Percentiles rank a stretch among this genome's conserved stretches.
Evolutionary conservation across 2,797 vertebrate genomes (phyloP).

Genomic region (Gambelia wislizenii): DNA sequence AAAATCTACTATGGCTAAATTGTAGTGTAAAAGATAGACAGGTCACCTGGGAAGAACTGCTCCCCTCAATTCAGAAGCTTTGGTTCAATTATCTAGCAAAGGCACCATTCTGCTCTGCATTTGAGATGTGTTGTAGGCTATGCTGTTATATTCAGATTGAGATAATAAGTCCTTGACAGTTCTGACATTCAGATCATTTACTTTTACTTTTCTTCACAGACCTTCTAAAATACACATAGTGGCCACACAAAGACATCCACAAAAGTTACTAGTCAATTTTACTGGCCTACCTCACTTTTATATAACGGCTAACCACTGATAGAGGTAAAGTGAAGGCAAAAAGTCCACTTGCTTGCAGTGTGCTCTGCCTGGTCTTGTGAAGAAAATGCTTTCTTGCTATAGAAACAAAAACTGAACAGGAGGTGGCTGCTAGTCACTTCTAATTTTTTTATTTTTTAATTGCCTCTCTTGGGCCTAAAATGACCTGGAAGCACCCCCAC

Average conservation of each 20-base stretch:
- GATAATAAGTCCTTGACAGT: not conserved
- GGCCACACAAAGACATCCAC: not conserved
- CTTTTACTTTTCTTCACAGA: not conserved
- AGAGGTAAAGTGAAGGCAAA: not conserved
- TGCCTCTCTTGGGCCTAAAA: no score
- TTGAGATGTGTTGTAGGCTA: not conserved
- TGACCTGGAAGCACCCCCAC: no score
- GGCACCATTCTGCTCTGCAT: not conserved
- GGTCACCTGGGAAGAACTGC: not conserved
- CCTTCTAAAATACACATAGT: not conserved
- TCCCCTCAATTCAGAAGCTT: not conserved
- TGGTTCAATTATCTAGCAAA: conserved; percentile 28
- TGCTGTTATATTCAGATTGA: conserved; percentile 20
- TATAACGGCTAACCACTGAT: not conserved
- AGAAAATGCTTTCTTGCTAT: no score
- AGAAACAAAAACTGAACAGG: no score
- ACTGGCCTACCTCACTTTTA: not conserved
- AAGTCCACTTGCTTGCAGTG: no score
- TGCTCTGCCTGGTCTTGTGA: not conserved
- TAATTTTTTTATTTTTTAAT: no score
- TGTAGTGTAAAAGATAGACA: not conserved
- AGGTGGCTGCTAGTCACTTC: no score
- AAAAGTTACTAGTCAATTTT: not conserved
- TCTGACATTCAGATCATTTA: not conserved
- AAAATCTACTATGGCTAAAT: not conserved